Base-by-base conservation (phyloP, 2,113 vertebrate species). In the Callospermophilus lateralis region DNA sequence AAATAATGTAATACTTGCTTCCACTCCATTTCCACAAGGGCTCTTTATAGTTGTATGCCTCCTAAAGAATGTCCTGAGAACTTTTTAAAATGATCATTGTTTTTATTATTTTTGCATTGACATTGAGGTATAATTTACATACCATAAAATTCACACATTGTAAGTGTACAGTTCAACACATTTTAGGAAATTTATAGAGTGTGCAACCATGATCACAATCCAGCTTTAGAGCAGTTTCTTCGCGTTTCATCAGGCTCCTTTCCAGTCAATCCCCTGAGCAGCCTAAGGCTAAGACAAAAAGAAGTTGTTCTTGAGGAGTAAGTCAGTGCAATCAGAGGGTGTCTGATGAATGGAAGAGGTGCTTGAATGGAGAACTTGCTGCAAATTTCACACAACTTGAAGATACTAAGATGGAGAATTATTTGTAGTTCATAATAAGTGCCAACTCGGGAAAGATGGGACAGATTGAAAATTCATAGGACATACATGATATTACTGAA, bases 251-350 rank as follows among this genome's bases (percentile, higher is more conserved):
- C 8, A 24, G 53, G 6, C 11, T 6, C 19, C 17, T 68, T 83
- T 58, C 8, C 67, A 11, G 19, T 74, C 19, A 65, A 6, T 24
- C n/a, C 37, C n/a, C 12, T 6, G 45, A 30, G 17, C 4, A 89
- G 2, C 32, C 3, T 4, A 20, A 63, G 10, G 4, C 32, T 70
- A 42, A 51, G 39, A 61, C 22, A 15, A 55, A 91, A 76, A 94
- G 53, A 22, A 45, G 26, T 8, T 67, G 3, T 24, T 92, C 8
- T 20, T 48, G 30, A 1, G 5, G 5, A 37, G 12, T 63, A 45
- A 8, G 3, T 77, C 0, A 15, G 24, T 7, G 1, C 0, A 24
- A 26, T 15, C 51, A 37, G 58, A 28, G 17, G 7, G 3, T 24
- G 4, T 32, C 34, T 55, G 9, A 8, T 51, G 11, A 48, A 0